phyloP scores from a whole-genome alignment of 2,888 invertebrate genomes.

The Sphinx pinastri region DNA sequence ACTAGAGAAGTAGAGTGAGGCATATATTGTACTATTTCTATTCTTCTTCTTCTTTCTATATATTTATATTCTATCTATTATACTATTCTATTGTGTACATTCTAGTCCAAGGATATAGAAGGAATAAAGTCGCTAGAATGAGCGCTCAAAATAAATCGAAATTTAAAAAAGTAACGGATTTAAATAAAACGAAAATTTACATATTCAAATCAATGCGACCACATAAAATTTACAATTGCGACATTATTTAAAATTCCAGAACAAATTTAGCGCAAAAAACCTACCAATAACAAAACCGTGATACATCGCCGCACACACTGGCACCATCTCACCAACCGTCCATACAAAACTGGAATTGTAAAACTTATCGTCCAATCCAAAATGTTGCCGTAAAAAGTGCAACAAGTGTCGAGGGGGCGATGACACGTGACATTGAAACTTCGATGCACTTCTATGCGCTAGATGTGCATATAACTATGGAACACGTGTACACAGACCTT shows the following conservation, averaged over 20 bases:
- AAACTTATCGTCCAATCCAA: constrained; percentile 31
- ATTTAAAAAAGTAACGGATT: too few species aligned
- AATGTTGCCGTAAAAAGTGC: constrained; percentile 47
- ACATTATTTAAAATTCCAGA: not conserved
- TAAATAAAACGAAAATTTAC: not conserved
- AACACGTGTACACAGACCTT: not conserved
- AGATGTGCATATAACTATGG: constrained; percentile 26
- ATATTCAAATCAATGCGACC: not conserved
- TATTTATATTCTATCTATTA: too few species aligned
- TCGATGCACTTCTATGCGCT: constrained; percentile 37
- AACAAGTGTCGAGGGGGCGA: constrained; percentile 53
- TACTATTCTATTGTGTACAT: too few species aligned
- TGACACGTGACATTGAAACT: constrained; percentile 54
- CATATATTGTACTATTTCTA: too few species aligned
- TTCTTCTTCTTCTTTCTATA: too few species aligned
- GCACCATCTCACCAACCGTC: not conserved
- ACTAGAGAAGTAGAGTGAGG: too few species aligned
- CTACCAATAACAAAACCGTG: not conserved
- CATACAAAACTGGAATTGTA: constrained; percentile 8
- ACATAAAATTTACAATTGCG: not conserved
- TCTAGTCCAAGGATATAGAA: too few species aligned
- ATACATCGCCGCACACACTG: not conserved
- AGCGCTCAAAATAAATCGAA: too few species aligned
- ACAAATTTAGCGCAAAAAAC: not conserved
- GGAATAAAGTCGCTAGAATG: too few species aligned